Evolutionary conservation across 2,888 invertebrate genomes (phyloP), one percentile per base, ranked within the genome.

Genomic region (Synanthedon vespiformis): DNA sequence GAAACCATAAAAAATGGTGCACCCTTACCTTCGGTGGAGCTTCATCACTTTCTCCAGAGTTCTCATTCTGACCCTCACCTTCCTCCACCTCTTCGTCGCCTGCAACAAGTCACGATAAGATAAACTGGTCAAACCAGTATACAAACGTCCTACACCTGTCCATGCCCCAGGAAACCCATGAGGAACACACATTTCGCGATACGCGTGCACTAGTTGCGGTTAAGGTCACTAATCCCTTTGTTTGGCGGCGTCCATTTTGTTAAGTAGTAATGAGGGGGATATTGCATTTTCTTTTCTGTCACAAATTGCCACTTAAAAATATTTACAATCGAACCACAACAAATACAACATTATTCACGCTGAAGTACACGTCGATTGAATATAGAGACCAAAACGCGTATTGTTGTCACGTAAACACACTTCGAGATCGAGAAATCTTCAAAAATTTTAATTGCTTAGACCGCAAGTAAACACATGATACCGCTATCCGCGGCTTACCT

Each of bases 181-280:
- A 64, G 64, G 66, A 70, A 61, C 63, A 60, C 62, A 58, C 60
- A 70, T 70, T 74, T 70, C 61, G 59, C 61, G 62, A 66, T 66
- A 73, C 67, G 68, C 69, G 68, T 66, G 67, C 70, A 70, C 73
- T 83, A 84, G 86, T 88, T 80, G 82, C 79, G 79, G 82, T 68
- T 80, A 85, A 84, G 82, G 81, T 88, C 90, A 90, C 90, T 90
- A 90, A 90, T 91, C 89, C 90, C 91, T 91, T 91, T 91, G 91
- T 91, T 91, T 90, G 90, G 90, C 89, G 90, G 90, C 91, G 90
- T 90, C 92, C 92, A 92, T 92, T 91, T 92, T 92, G 91, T 91
- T 90, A 91, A 90, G 91, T 91, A 84, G 83, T 88, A 88, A 88
- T 88, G 91, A 91, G 91, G 89, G 89, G 90, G 88, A 89, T 89